A percentile compares a stretch with the other conserved stretches of the same genome.
phyloP scores from a whole-genome alignment of 1,140 invertebrate genomes.

The Drosophila lacteicornis region DNA sequence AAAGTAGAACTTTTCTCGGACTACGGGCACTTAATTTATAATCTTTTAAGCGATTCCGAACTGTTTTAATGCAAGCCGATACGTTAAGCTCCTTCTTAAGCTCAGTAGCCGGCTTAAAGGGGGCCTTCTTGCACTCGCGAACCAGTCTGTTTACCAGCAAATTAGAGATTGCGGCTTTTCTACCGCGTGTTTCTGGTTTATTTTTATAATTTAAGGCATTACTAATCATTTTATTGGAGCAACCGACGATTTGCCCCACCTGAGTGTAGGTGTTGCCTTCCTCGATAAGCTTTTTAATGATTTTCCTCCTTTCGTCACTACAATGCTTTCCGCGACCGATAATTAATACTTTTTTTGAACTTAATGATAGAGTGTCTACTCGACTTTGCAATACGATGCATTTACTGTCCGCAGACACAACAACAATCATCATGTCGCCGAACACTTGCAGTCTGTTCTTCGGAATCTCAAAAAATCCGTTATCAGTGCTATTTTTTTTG shows the following conservation, averaged over 20 bases:
- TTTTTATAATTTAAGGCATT: not conserved
- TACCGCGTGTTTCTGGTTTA: not conserved
- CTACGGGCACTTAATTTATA: not conserved
- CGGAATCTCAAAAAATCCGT: too few species aligned
- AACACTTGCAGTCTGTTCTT: too few species aligned
- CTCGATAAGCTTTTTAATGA: conserved; percentile 5
- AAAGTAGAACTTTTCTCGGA: not conserved
- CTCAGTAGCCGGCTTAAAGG: conserved; percentile 1
- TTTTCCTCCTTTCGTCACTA: not conserved
- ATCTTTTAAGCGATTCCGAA: not conserved
- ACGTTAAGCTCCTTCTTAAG: not conserved
- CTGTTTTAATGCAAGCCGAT: not conserved
- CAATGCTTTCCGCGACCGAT: not conserved
- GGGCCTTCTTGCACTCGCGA: not conserved
- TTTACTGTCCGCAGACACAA: not conserved
- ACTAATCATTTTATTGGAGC: not conserved
- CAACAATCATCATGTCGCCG: not conserved
- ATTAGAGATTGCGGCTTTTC: not conserved
- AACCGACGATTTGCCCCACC: not conserved
- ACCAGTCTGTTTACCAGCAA: not conserved
- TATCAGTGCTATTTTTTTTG: too few species aligned
- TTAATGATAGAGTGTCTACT: not conserved
- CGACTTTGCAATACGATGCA: too few species aligned
- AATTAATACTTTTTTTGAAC: not conserved
- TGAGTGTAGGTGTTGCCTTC: conserved; percentile 1